Evolutionary conservation across 2,888 invertebrate species (phyloP).

Genomic region (Macrophya alboannulata): DNA sequence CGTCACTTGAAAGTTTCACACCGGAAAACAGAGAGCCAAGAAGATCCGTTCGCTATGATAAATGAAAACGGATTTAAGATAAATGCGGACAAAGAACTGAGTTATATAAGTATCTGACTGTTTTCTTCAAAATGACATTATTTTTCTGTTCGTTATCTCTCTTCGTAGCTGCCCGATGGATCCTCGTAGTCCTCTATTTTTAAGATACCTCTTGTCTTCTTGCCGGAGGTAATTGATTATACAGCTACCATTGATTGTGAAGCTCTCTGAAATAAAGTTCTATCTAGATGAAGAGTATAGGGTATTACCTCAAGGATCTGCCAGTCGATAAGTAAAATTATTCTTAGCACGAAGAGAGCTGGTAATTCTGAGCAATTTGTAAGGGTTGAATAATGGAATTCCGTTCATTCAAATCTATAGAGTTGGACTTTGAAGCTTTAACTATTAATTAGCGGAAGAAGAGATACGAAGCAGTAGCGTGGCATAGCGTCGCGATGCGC

Average conservation of each 20-base stretch:
- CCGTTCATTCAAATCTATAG: conserved; percentile 30
- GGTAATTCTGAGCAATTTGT: conserved; percentile 29
- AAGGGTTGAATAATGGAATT: conserved; percentile 42
- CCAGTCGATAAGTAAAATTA: conserved; percentile 18
- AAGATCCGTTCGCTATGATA: not conserved
- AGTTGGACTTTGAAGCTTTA: conserved; percentile 28
- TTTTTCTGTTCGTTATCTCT: not conserved
- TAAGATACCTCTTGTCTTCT: not conserved
- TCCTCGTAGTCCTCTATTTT: not conserved
- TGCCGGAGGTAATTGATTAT: not conserved
- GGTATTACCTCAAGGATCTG: not conserved
- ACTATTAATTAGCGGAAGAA: conserved; percentile 41
- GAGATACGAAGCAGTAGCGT: conserved; percentile 9
- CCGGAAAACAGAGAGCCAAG: not conserved
- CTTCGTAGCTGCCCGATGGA: not conserved
- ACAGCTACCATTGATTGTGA: not conserved
- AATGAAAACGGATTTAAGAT: not conserved
- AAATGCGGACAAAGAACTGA: not conserved
- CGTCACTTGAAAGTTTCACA: not conserved
- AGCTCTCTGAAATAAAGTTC: not conserved
- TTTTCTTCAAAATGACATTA: not conserved
- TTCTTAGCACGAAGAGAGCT: conserved; percentile 20
- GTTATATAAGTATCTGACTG: not conserved
- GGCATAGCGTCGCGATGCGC: not conserved
- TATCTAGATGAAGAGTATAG: not conserved